Percentiles rank a stretch among this genome's conserved stretches.
phyloP scores from a whole-genome alignment of 2,797 vertebrate genomes.

The Zenarchopterus dispar region DNA sequence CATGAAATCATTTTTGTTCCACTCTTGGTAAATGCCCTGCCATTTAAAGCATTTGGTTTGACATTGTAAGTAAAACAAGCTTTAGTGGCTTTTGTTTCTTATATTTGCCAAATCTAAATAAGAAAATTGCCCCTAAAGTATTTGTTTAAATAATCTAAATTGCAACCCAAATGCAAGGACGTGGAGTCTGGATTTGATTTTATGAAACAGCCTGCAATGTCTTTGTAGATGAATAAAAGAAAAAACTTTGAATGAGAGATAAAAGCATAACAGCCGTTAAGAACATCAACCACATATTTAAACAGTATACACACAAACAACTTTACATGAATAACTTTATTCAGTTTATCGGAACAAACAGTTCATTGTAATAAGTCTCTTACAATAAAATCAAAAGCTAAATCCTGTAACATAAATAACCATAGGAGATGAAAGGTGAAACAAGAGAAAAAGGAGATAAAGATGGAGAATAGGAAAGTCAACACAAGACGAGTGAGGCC shows the following conservation, averaged over 20 bases:
- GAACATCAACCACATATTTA: constrained; percentile 49
- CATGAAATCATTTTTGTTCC: constrained; percentile 42
- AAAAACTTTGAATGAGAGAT: constrained; percentile 28
- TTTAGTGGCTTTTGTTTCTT: background rate
- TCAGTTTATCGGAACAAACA: constrained; percentile 58
- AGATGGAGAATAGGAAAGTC: constrained; percentile 43
- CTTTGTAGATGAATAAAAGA: constrained; percentile 22
- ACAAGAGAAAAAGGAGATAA: constrained; percentile 40
- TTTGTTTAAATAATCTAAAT: constrained; percentile 39
- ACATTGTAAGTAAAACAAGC: constrained; percentile 31
- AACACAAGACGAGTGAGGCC: constrained; percentile 35
- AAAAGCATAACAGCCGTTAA: constrained; percentile 36
- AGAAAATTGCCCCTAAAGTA: constrained; percentile 27
- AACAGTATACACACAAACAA: constrained; percentile 52
- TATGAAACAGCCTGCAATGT: constrained; percentile 3
- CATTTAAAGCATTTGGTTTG: constrained; percentile 37
- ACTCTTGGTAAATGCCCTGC: constrained; percentile 9
- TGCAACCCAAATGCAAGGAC: constrained; percentile 26
- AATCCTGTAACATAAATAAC: constrained; percentile 33
- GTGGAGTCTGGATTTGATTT: constrained; percentile 21
- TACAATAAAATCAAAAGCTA: constrained; percentile 28
- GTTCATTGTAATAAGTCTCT: constrained; percentile 26
- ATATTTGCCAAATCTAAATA: constrained; percentile 34
- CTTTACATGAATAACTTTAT: constrained; percentile 68
- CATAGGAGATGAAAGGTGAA: constrained; percentile 26